Evolutionary conservation across 2,797 vertebrate genomes (phyloP).

Genomic region (Syngnathus acus): DNA sequence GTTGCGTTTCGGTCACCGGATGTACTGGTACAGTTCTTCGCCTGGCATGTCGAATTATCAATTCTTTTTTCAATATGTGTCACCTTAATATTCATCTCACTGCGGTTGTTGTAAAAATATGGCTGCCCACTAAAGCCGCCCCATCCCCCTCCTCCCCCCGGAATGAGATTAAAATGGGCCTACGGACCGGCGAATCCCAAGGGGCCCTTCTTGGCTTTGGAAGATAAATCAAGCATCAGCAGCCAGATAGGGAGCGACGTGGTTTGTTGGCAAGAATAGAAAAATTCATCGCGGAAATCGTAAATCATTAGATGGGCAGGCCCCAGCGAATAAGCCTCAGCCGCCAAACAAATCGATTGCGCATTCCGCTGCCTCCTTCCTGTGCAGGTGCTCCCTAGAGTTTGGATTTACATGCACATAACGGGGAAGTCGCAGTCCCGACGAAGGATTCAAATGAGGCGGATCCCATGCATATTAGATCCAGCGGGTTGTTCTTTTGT

Average conservation of each 20-base stretch:
- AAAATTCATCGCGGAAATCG: slow-evolving; percentile 61
- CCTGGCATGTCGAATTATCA: slow-evolving; percentile 23
- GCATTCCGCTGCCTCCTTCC: slow-evolving; percentile 47
- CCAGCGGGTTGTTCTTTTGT: too few species aligned
- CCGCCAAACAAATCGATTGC: slow-evolving; percentile 64
- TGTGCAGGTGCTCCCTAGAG: background rate
- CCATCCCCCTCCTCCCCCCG: slow-evolving; percentile 5
- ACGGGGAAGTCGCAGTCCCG: background rate
- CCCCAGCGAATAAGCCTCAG: slow-evolving; percentile 51
- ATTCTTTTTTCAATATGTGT: slow-evolving; percentile 32
- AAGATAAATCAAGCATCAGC: slow-evolving; percentile 63
- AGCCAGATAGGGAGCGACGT: slow-evolving; percentile 51
- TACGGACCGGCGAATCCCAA: slow-evolving; percentile 33
- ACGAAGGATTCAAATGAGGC: background rate
- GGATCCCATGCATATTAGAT: background rate
- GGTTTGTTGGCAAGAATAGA: slow-evolving; percentile 63
- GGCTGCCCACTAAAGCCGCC: slow-evolving; percentile 12
- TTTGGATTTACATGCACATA: background rate
- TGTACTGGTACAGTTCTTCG: background rate
- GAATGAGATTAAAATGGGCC: slow-evolving; percentile 43
- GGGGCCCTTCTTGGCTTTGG: slow-evolving; percentile 18
- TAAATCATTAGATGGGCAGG: slow-evolving; percentile 60
- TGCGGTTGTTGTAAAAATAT: slow-evolving; percentile 26
- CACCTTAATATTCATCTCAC: slow-evolving; percentile 44
- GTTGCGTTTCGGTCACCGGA: too few species aligned